phyloP scores from a whole-genome alignment of 2,888 invertebrate species.

The Listrodromus nycthemerus region DNA sequence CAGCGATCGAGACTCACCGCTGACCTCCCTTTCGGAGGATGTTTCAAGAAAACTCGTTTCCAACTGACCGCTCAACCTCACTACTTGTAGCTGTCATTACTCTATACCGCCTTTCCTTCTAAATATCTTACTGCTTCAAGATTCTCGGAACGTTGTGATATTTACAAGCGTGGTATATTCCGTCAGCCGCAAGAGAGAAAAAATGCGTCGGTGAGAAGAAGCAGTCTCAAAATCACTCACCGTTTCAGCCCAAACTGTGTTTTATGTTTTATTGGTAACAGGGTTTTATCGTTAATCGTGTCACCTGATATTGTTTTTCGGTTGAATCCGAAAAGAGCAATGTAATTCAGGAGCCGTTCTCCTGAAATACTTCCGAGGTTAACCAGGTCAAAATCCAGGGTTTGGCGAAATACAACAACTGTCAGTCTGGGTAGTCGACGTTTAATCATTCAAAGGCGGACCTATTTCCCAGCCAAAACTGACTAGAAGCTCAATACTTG shows the following conservation, averaged over 20 bases:
- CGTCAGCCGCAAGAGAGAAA: not conserved
- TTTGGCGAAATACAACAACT: slow-evolving; percentile 34
- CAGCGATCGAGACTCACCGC: slow-evolving; percentile 43
- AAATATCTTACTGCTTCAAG: slow-evolving; percentile 55
- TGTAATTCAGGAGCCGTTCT: slow-evolving; percentile 4
- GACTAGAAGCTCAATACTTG: slow-evolving; percentile 29
- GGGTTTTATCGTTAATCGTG: too few species aligned
- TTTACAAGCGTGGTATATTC: slow-evolving; percentile 17
- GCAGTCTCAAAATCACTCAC: not conserved
- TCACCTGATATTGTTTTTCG: slow-evolving; percentile 8
- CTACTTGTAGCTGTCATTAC: slow-evolving; percentile 44
- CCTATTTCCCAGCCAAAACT: slow-evolving; percentile 5
- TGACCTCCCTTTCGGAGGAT: slow-evolving; percentile 10
- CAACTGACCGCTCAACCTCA: slow-evolving; percentile 23
- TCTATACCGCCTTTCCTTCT: slow-evolving; percentile 36
- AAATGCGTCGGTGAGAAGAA: not conserved
- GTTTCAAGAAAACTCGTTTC: slow-evolving; percentile 31
- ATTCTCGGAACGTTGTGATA: slow-evolving; percentile 34
- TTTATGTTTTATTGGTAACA: slow-evolving; percentile 38
- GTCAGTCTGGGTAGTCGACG: slow-evolving; percentile 33
- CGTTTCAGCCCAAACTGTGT: not conserved
- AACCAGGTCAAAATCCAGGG: slow-evolving; percentile 35
- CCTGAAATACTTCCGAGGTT: slow-evolving; percentile 56
- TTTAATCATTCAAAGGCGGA: slow-evolving; percentile 49
- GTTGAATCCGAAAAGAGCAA: slow-evolving; percentile 14